These are phyloP conservation scores for Spermophilus dauricus DNA, from an alignment of 2,113 vertebrate genomes.

Conservation along the genomic window DNA sequence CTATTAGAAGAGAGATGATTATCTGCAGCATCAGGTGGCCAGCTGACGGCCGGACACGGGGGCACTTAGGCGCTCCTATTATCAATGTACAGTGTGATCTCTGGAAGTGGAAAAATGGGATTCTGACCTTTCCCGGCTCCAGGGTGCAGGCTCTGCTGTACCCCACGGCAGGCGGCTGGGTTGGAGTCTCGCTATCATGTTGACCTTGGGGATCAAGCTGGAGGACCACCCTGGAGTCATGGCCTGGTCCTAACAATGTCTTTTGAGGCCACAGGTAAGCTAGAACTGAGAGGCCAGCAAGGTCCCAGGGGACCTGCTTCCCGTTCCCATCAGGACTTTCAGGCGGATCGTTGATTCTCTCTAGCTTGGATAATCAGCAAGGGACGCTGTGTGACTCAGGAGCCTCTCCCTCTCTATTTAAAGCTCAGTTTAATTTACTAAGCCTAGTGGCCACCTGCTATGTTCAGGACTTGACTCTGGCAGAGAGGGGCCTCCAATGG, in stretches of 20 bases:
- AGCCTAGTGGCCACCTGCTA: neutral
- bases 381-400: neutral
- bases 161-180: neutral
- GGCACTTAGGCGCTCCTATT: constrained; percentile 71
- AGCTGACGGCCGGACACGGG: constrained; percentile 70
- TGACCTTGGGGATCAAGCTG: constrained; percentile 31
- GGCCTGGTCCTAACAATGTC: neutral
- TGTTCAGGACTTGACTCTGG: neutral
- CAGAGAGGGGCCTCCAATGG: neutral
- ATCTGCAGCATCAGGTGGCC: constrained; percentile 74
- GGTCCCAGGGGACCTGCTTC: neutral
- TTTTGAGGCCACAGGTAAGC: constrained; percentile 46
- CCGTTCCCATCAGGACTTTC: neutral
- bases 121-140: constrained; percentile 66
- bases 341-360: neutral
- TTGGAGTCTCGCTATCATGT: constrained; percentile 18
- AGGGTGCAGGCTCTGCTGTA: neutral
- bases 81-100: constrained; percentile 61
- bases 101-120: constrained; percentile 81
- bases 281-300: constrained; percentile 1
- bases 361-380: neutral
- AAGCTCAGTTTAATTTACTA: neutral
- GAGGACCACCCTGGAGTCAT: neutral
- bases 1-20: constrained; percentile 82
- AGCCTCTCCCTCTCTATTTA: neutral